A percentile compares a stretch with the other conserved stretches of the same genome.
phyloP scores from a whole-genome alignment of 2,113 vertebrate species.

The Pica pica region DNA sequence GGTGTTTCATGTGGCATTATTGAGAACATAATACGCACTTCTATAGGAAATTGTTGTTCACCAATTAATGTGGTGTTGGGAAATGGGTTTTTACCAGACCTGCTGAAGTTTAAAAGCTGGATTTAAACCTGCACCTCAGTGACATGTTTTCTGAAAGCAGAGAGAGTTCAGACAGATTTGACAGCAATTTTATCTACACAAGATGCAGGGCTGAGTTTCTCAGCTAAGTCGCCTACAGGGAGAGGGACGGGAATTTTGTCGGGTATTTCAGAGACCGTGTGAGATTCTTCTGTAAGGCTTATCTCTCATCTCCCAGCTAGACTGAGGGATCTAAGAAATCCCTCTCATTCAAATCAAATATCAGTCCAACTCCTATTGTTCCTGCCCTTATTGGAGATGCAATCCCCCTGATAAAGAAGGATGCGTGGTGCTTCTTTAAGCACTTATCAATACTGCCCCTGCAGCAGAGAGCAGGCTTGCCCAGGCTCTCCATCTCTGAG shows the following conservation, averaged over 20 bases:
- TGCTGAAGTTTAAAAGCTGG: slow-evolving; percentile 2
- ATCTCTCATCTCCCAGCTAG: slow-evolving; percentile 9
- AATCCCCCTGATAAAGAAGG: slow-evolving; percentile 36
- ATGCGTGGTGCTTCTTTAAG: neutral
- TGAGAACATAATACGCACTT: neutral
- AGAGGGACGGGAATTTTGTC: neutral
- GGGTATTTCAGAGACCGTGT: neutral
- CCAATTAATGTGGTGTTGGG: neutral
- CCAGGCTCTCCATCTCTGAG: neutral
- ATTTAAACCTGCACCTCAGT: neutral
- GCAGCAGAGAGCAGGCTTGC: neutral
- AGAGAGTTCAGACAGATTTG: neutral
- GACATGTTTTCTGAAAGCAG: slow-evolving; percentile 7
- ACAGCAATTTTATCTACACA: slow-evolving; percentile 1
- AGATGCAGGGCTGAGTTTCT: neutral
- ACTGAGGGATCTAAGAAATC: neutral
- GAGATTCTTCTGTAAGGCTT: neutral
- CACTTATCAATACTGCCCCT: neutral
- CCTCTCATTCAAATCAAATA: slow-evolving; percentile 42
- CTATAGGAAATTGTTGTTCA: slow-evolving; percentile 34
- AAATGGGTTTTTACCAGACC: slow-evolving; percentile 23
- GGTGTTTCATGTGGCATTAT: neutral
- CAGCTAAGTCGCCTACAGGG: neutral
- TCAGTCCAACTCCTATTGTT: slow-evolving; percentile 1
- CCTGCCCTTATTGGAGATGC: neutral